phyloP scores from a whole-genome alignment of 2,888 invertebrate genomes.

The Chrysopilus asiliformis region DNA sequence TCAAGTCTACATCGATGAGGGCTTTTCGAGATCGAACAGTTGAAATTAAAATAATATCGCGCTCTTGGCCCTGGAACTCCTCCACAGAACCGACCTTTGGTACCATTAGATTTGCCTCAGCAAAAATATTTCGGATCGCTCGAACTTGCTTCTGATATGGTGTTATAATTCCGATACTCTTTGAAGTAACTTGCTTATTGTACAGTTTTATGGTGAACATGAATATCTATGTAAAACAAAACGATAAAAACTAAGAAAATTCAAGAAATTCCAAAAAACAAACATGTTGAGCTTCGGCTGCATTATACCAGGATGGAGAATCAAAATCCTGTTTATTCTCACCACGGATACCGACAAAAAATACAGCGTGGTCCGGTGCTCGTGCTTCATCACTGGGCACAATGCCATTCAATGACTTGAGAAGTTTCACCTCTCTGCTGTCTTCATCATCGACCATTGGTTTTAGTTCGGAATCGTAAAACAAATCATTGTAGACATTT shows the following conservation, averaged over 20 bases:
- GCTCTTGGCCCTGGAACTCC: conserved; percentile 68
- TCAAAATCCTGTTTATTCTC: conserved; percentile 55
- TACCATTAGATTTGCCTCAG: conserved; percentile 35
- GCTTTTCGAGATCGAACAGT: conserved; percentile 45
- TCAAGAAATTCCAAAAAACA: conserved; percentile 3
- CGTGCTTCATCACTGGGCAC: conserved; percentile 19
- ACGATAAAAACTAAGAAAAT: neutral
- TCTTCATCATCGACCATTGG: conserved; percentile 40
- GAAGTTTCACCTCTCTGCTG: conserved; percentile 25
- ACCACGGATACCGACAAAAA: conserved; percentile 60
- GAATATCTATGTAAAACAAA: conserved; percentile 36
- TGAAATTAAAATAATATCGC: conserved; percentile 54
- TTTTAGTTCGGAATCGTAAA: conserved; percentile 68
- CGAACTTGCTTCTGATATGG: conserved; percentile 84
- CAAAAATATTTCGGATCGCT: conserved; percentile 25
- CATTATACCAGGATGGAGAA: conserved; percentile 83
- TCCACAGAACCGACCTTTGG: conserved; percentile 71
- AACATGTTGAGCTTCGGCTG: conserved; percentile 47
- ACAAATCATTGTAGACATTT: conserved; percentile 60
- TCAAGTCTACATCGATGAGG: conserved; percentile 36
- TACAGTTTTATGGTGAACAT: conserved; percentile 48
- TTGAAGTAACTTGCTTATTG: conserved; percentile 43
- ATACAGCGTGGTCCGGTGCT: conserved; percentile 33
- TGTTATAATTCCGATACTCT: conserved; percentile 69
- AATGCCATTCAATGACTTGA: conserved; percentile 26